Conservation (phyloP, 1,140 invertebrate species). For the Galendromus occidentalis region DNA sequence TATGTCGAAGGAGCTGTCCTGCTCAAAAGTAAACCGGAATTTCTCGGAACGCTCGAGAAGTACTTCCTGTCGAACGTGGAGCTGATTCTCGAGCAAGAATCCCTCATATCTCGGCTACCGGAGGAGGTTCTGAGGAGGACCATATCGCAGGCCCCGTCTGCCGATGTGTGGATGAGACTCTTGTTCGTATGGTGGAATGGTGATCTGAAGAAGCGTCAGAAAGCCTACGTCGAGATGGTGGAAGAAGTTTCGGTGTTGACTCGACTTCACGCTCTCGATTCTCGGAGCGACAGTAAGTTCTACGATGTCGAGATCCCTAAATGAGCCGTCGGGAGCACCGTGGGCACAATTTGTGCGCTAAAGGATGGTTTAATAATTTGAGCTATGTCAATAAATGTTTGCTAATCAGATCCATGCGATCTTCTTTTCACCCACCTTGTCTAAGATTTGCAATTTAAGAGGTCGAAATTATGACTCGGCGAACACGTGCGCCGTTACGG, state of each 20-base stretch:
- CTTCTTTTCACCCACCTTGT: too few relatives aligned
- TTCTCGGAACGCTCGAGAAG: not conserved
- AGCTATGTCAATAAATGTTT: too few relatives aligned
- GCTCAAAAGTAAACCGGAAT: not conserved
- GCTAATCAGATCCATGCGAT: too few relatives aligned
- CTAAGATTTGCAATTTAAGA: too few relatives aligned
- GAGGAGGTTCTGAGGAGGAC: not conserved
- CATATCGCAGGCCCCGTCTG: not conserved
- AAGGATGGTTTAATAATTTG: too few relatives aligned
- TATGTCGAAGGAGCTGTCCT: not conserved
- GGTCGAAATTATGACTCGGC: too few relatives aligned
- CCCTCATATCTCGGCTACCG: not conserved
- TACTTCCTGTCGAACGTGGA: not conserved
- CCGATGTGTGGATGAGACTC: not conserved
- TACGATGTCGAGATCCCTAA: too few relatives aligned
- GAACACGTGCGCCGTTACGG: too few relatives aligned
- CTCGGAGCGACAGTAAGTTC: too few relatives aligned
- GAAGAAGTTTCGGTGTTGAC: not conserved
- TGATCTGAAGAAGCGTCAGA: not conserved
- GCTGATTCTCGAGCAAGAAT: not conserved
- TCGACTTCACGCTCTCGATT: not conserved
- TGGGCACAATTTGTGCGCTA: too few relatives aligned
- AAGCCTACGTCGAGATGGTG: not conserved
- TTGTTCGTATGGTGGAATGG: not conserved
- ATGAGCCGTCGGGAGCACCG: too few relatives aligned